These are phyloP conservation scores for Daphoenositta chrysoptera DNA, from an alignment of 2,113 vertebrate genomes.

Conservation along the genomic window DNA sequence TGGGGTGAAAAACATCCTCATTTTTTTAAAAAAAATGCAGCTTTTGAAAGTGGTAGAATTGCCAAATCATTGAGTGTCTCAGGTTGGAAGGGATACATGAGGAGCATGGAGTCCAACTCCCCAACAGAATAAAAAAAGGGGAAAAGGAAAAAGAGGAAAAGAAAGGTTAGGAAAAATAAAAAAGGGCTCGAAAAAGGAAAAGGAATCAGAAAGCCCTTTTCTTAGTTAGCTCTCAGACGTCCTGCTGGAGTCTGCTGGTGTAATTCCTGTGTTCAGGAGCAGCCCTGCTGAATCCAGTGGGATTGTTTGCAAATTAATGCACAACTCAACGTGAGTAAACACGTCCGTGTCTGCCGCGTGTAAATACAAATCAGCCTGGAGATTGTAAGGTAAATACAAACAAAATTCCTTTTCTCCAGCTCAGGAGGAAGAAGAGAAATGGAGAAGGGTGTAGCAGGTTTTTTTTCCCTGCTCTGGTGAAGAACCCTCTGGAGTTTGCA, in stretches of 20 bases:
- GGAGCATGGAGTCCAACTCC: accelerated
- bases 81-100: not conserved
- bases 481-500: not conserved
- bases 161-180: no score
- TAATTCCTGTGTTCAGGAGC: not conserved
- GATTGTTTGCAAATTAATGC: not conserved
- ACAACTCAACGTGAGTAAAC: not conserved
- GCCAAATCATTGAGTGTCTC: not conserved
- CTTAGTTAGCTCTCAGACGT: not conserved
- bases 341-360: not conserved
- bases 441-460: not conserved
- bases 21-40: not conserved
- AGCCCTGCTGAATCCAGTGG: not conserved
- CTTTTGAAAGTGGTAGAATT: not conserved
- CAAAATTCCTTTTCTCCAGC: not conserved
- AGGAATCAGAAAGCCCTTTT: not conserved
- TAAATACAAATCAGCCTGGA: slow-evolving; percentile 11
- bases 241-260: not conserved
- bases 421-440: not conserved
- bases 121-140: accelerated
- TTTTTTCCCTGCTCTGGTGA: not conserved
- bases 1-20: not conserved
- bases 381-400: not conserved
- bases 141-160: no score
- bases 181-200: not conserved